Evolutionary conservation across 2,113 vertebrate species (phyloP), one percentile per base, ranked within the genome.

Genomic region (Carassius gibelio): DNA sequence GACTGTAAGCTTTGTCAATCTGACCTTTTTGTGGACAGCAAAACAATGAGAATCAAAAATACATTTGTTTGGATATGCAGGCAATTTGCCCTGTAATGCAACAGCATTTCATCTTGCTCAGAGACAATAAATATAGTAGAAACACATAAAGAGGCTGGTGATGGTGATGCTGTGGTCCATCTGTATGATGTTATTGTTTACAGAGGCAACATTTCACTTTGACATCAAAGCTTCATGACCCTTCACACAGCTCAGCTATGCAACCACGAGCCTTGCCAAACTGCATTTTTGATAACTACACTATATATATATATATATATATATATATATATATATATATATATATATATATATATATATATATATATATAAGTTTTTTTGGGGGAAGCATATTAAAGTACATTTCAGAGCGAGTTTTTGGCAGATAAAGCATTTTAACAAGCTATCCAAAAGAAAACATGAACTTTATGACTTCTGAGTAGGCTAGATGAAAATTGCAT

Each of bases 171-270:
- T 69, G 9, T 84, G 89, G 79, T 87, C 92, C 94, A 94, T 94
- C 93, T 94, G 94, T 91, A 91, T 87, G 7, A 82, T 90, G 91
- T 93, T 61, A 91, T 82, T 89, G 90, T 91, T 94, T 86, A 84
- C 87, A 72, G 84, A 92, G 85, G 88, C 85, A 90, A 89, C 92
- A 59, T 89, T 90, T 92, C 84, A 76, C 88, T 74, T 69, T 88
- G 89, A 93, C 94, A 93, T 96, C 93, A 95, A 95, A 96, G 92
- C 85, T 50, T 38, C 38, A 48, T 38, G 75, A 38, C 81, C 61
- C 45, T 15, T 14, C 78, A 48, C 61, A 52, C 50, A 50, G 8
- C 3, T 62, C 78, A 59, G 89, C 86, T 79, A 68, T 78, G 78
- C 84, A 71, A 38, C 23, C 36, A 52, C 59, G 55, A 52, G 55